These are phyloP conservation scores for Aselliscus stoliczkanus DNA, from an alignment of 2,797 vertebrate genomes.

Conservation along the genomic window DNA sequence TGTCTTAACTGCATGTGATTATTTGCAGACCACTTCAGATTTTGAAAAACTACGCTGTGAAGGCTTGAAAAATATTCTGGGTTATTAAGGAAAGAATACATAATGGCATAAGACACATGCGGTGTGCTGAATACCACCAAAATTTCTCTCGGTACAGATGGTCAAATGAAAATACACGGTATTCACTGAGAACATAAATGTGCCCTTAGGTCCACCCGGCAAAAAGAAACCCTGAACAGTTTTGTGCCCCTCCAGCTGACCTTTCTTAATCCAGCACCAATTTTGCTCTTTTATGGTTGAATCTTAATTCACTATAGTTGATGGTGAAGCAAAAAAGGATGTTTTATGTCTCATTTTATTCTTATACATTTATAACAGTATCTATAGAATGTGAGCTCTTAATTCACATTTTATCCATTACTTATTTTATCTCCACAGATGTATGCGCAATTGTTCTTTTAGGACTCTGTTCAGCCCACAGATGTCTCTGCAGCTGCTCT, in stretches of 20 bases:
- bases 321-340: slow-evolving; percentile 30
- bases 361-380: slow-evolving; percentile 34
- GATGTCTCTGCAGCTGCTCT: slow-evolving; percentile 71
- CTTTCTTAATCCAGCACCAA: neutral
- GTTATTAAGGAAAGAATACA: neutral
- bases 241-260: neutral
- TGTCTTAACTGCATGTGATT: neutral
- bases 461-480: slow-evolving; percentile 65
- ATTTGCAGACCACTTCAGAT: neutral
- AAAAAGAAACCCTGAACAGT: neutral
- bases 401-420: slow-evolving; percentile 67
- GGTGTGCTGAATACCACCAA: neutral
- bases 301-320: slow-evolving; percentile 23
- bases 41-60: neutral
- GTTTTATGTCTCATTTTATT: slow-evolving; percentile 42
- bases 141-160: neutral
- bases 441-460: slow-evolving; percentile 66
- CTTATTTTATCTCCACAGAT: slow-evolving; percentile 73
- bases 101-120: neutral
- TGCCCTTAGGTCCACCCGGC: neutral
- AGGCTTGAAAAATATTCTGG: neutral
- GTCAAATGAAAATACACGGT: neutral
- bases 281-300: neutral
- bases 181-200: neutral
- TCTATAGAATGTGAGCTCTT: slow-evolving; percentile 45